Evolutionary conservation across 2,797 vertebrate species (phyloP).

Genomic region (Typhlichthys subterraneus): DNA sequence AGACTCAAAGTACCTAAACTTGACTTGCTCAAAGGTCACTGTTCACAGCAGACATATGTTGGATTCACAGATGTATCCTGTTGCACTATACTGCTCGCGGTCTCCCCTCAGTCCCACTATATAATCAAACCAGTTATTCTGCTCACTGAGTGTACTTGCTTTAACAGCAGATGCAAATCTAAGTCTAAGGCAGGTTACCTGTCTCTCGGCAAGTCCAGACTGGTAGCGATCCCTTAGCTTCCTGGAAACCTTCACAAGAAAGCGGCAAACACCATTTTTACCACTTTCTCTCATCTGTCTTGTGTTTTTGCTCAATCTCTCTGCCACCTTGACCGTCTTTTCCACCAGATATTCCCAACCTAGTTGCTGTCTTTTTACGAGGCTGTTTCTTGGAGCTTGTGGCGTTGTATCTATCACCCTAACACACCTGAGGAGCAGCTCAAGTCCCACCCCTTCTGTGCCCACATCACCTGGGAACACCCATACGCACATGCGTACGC

Average conservation of each 20-base stretch:
- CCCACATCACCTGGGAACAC: conserved; percentile 63
- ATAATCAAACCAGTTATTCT: conserved; percentile 42
- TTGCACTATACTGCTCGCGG: neutral
- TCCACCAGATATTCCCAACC: neutral
- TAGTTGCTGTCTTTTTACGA: neutral
- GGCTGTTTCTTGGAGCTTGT: neutral
- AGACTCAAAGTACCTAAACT: conserved; percentile 36
- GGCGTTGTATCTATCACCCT: conserved; percentile 22
- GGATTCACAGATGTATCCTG: conserved; percentile 19
- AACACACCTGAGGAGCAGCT: conserved; percentile 71
- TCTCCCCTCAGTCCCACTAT: neutral
- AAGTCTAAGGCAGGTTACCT: conserved; percentile 56
- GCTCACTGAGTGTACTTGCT: conserved; percentile 8
- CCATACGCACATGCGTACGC: conserved; percentile 42
- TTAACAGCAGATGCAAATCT: conserved; percentile 15
- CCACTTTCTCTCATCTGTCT: conserved; percentile 53
- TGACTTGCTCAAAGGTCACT: conserved; percentile 44
- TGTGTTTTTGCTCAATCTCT: conserved; percentile 7
- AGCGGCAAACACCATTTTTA: conserved; percentile 28
- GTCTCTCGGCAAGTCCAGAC: conserved; percentile 70
- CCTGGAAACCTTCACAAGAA: conserved; percentile 70
- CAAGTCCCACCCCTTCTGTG: conserved; percentile 61
- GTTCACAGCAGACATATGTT: neutral
- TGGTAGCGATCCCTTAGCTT: conserved; percentile 68
- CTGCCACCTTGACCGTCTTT: conserved; percentile 6